phyloP scores from a whole-genome alignment of 2,888 invertebrate species.

The Arenicola marina region DNA sequence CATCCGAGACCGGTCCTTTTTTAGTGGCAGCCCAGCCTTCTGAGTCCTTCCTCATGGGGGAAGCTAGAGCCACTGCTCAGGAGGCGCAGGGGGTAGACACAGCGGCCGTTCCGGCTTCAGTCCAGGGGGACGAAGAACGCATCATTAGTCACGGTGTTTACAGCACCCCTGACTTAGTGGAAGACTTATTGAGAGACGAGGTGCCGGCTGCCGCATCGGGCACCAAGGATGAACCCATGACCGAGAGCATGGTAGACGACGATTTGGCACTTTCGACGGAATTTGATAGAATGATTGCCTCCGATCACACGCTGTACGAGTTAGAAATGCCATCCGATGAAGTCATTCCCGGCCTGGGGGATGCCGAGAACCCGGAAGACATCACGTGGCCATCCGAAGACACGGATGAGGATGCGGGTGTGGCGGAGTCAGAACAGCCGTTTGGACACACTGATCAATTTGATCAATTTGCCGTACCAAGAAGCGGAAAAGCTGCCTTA shows the following conservation, averaged over 20 bases:
- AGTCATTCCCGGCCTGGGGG: conserved; percentile 16
- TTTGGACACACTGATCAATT: too few species aligned
- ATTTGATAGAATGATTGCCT: conserved; percentile 40
- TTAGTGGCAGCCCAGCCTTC: conserved; percentile 28
- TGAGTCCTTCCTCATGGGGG: neutral
- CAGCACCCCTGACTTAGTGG: too few species aligned
- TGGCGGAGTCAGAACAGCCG: too few species aligned
- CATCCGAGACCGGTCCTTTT: conserved; percentile 32
- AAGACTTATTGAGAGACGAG: too few species aligned
- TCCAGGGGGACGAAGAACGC: too few species aligned
- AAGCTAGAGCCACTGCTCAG: conserved; percentile 1
- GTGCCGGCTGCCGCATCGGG: too few species aligned
- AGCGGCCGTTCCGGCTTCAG: too few species aligned
- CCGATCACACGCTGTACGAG: conserved; percentile 59
- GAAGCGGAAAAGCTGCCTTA: conserved; percentile 28
- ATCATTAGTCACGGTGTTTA: too few species aligned
- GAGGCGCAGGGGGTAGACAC: neutral
- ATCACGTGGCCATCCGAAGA: neutral
- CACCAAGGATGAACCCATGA: too few species aligned
- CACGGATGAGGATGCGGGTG: neutral
- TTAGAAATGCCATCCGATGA: conserved; percentile 61
- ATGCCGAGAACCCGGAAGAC: neutral
- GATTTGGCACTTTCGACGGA: too few species aligned
- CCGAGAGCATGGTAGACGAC: conserved; percentile 32
- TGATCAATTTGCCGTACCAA: neutral